phyloP scores from a whole-genome alignment of 2,113 vertebrate species.

The Dromaius novaehollandiae region DNA sequence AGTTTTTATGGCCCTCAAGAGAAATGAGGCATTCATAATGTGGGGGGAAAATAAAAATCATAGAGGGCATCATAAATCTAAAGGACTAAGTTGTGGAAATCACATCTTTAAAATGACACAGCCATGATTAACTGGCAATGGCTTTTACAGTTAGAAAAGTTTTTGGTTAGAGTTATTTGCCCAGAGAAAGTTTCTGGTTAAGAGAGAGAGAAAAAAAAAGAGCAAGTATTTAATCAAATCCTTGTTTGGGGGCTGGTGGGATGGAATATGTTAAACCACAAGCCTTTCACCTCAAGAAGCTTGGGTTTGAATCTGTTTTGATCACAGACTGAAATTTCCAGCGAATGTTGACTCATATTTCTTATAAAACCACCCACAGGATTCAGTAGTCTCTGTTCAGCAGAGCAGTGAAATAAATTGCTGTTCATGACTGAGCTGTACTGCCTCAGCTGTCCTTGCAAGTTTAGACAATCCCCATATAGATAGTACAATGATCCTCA shows the following conservation, averaged over 20 bases:
- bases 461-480: neutral
- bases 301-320: constrained; percentile 12
- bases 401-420: neutral
- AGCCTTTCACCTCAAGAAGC: neutral
- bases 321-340: neutral
- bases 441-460: neutral
- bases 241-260: neutral
- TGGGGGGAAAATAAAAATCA: constrained; percentile 63
- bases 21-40: constrained; percentile 63
- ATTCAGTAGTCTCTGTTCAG: neutral
- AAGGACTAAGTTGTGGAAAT: constrained; percentile 65
- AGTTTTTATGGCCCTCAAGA: constrained; percentile 65
- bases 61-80: constrained; percentile 67
- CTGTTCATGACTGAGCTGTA: neutral
- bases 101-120: constrained; percentile 64
- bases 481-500: neutral
- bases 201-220: no score
- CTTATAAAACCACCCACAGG: neutral
- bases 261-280: constrained; percentile 2
- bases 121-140: constrained; percentile 63
- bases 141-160: constrained; percentile 56
- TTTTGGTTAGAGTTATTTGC: constrained; percentile 51
- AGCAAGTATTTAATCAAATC: constrained; percentile 40
- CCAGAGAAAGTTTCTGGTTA: constrained; percentile 10
- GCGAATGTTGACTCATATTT: neutral